Base-by-base conservation (phyloP, 1,140 invertebrate species). In the Bombus fervidus region DNA sequence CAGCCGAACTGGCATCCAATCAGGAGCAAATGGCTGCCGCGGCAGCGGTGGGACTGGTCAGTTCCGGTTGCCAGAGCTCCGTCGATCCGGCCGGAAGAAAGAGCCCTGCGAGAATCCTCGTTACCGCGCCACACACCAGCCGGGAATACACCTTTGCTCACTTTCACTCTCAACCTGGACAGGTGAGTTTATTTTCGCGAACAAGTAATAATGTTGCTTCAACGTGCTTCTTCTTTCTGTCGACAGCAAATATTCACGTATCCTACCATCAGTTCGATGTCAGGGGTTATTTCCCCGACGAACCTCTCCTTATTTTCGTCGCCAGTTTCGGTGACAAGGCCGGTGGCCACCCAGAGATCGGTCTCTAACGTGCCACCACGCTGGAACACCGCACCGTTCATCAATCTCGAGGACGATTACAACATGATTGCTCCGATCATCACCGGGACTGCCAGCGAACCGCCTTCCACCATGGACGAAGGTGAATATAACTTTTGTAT, bases 321-420 rank as follows among this genome's bases (percentile, higher is more conserved):
- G 66, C 97, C 97, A 53, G 96, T 97, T 68, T 97, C 96, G 92
- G 97, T 97, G 77, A 97, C 97, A 71, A 96, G 97, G 91, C 96
- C 96, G 88, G 95, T 96, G 86, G 94, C 96, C 91, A 94, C 96
- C 94, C 93, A 95, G 95, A 92, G 94, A 88, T 92, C 94, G 9
- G 93, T 95, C 47, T 85, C 95, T 82, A 96, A 97, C 91, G 95
- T 97, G 87, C 96, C 98, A 89, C 96, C 98, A 57, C 96, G 98
- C 86, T 99, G 98, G 98, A 98, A 97, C 90, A 96, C 96, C 12
- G 96, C 97, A 43, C 97, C 98, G 31, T 98, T 99, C 94, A 97
- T 98, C 90, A 97, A 97, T 64, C 94, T 99, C 82, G 98, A 99
- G 92, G 98, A 99, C 92, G 98, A 99, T 95, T 99, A 99, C 95